Evolutionary conservation across 2,888 invertebrate species (phyloP).

Genomic region (Hipparchia semele): DNA sequence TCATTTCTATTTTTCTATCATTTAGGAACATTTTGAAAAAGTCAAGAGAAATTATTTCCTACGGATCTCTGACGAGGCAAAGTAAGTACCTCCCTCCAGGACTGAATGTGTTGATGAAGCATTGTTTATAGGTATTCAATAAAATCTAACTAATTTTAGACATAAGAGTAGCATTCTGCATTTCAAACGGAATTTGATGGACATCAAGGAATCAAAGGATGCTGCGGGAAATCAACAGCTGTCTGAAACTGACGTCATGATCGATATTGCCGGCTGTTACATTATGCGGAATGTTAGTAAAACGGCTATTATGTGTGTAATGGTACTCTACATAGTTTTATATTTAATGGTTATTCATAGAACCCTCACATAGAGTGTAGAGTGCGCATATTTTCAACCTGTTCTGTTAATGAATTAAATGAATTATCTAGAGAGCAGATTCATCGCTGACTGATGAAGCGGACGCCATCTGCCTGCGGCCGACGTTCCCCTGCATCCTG

Average conservation of each 20-base stretch:
- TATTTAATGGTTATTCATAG: no score
- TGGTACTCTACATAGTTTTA: no score
- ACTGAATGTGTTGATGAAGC: not conserved
- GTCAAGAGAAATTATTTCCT: slow-evolving; percentile 54
- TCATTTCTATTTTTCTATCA: not conserved
- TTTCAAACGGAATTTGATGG: slow-evolving; percentile 63
- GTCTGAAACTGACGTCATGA: slow-evolving; percentile 55
- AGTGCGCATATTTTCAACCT: no score
- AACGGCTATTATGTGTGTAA: not conserved
- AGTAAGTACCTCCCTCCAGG: slow-evolving; percentile 48
- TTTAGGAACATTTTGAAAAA: slow-evolving; percentile 49
- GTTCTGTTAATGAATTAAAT: no score
- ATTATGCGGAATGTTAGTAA: slow-evolving; percentile 66
- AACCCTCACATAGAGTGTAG: no score
- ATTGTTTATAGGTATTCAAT: not conserved
- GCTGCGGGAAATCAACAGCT: slow-evolving; percentile 52
- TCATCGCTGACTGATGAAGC: slow-evolving; percentile 62
- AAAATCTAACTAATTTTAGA: slow-evolving; percentile 44
- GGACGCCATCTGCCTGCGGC: slow-evolving; percentile 67
- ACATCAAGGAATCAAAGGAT: slow-evolving; percentile 57
- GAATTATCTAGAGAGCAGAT: slow-evolving; percentile 54
- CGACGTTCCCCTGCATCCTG: slow-evolving; percentile 70
- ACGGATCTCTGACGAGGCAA: slow-evolving; percentile 50
- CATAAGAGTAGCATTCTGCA: slow-evolving; percentile 67
- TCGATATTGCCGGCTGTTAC: slow-evolving; percentile 68